Conservation (phyloP, 2,797 vertebrate species). For the Australoheros facetus region DNA sequence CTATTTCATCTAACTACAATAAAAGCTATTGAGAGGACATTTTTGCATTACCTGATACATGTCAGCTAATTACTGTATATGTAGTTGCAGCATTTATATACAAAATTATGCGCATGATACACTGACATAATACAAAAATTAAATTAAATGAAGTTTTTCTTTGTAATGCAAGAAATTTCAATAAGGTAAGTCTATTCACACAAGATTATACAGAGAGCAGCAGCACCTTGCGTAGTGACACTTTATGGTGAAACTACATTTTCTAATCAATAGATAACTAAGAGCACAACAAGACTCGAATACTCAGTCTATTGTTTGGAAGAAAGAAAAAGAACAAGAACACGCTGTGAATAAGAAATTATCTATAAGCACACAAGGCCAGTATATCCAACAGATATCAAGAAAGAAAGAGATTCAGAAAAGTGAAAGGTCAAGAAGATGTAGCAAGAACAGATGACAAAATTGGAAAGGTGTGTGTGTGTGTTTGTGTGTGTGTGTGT, state of each 20-base stretch:
- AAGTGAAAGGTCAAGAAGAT: neutral
- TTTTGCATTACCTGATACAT: neutral
- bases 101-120: neutral
- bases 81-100: neutral
- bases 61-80: neutral
- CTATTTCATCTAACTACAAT: neutral
- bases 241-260: neutral
- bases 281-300: constrained; percentile 2
- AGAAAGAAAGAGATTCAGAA: neutral
- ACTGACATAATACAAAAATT: neutral
- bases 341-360: neutral
- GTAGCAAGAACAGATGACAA: neutral
- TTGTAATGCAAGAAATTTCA: neutral
- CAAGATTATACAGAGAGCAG: constrained; percentile 3
- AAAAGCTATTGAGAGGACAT: neutral
- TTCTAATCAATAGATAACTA: constrained; percentile 1
- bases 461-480: constrained; percentile 12
- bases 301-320: neutral
- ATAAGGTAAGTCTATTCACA: neutral
- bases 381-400: neutral
- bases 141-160: constrained; percentile 14
- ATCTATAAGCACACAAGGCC: neutral
- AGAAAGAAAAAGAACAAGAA: neutral
- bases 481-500: no score
- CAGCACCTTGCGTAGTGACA: constrained; percentile 1